These are phyloP conservation scores for Anoplolepis gracilipes DNA, from an alignment of 1,140 invertebrate genomes.

Conservation along the genomic window DNA sequence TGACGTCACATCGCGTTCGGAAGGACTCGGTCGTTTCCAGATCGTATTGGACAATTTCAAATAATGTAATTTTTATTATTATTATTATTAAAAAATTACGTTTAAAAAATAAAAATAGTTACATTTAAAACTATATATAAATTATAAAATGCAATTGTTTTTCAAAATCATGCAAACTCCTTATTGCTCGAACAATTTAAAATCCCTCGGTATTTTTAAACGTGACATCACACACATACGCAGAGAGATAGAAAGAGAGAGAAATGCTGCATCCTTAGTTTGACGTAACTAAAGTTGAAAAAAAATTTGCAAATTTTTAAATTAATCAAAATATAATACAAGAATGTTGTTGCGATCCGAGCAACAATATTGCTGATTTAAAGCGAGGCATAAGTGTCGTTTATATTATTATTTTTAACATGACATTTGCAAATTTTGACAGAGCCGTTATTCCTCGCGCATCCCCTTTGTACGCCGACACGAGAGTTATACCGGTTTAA, in stretches of 20 bases:
- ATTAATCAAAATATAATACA: neutral
- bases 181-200: neutral
- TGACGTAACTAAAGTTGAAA: neutral
- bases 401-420: constrained; percentile 23
- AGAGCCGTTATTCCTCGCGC: neutral
- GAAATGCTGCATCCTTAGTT: neutral
- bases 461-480: constrained; percentile 33
- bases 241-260: no score
- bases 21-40: no score
- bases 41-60: no score
- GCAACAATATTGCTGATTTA: neutral
- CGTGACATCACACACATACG: neutral
- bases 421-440: neutral
- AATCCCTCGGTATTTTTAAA: constrained; percentile 1
- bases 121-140: no score
- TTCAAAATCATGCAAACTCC: no score
- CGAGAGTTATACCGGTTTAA: constrained; percentile 41
- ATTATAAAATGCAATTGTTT: no score
- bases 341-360: neutral
- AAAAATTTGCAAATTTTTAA: neutral
- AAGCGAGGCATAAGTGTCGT: neutral
- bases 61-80: no score
- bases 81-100: no score
- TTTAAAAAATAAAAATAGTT: no score
- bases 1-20: no score